Evolutionary conservation across 2,113 vertebrate species (phyloP), one percentile per base, ranked within the genome.

Genomic region (Anarrhichthys ocellatus): DNA sequence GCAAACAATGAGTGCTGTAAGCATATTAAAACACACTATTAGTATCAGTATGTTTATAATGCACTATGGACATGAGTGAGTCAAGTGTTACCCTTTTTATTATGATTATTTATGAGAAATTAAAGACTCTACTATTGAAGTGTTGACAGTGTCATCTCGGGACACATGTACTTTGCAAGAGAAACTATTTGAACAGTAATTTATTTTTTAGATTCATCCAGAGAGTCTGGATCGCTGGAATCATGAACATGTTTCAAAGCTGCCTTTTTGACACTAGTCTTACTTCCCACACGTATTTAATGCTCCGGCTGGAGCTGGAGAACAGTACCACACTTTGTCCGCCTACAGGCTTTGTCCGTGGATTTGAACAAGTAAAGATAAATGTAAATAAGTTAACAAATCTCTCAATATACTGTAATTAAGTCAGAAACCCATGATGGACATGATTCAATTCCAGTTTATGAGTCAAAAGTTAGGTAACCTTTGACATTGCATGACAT

Each of bases 201-300:
- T 74, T 56, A 24, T 34, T 18, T 71, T 81, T 76, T 62, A 52
- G 68, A 86, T 36, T 2, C 20, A 58, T 83, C 69, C 69, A 52
- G n/a, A 24, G n/a, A 48, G 54, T 61, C 29, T 52, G 29, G 17
- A 24, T 74, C 17, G 27, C 46, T 70, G 48, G 69, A 70, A 38
- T 77, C n/a, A 78, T 34, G 18, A 4, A 32, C n/a, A 58, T 46
- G 13, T 63, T 78, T 54, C 34, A 76, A 63, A 75, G 73, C 72
- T 48, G 29, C 22, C 48, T 68, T 73, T 29, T 29, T 76, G 72
- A 79, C 70, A 71, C 17, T 44, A 42, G 34, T 50, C 48, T 48
- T 48, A 61, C 48, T 76, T 77, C 56, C 73, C 69, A 34, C 32
- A 46, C 2, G 1, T 50, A 56, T 78, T 80, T 76, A 46, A 64